Conservation (phyloP, 2,888 invertebrate species). For the Troides aeacus region DNA sequence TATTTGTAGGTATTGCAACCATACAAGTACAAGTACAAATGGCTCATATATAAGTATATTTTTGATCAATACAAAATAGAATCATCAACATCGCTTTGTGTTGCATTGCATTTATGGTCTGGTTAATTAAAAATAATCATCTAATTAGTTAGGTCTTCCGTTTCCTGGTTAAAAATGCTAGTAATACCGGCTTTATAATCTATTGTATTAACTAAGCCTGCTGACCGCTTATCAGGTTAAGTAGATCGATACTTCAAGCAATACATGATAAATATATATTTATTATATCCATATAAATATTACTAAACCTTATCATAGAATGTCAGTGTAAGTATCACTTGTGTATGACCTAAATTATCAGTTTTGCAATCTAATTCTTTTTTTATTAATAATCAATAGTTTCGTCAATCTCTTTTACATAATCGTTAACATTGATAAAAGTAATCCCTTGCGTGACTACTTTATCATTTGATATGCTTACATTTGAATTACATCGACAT, state of each 20-base stretch:
- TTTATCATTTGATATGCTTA: conserved; percentile 46
- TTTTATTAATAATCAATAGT: conserved; percentile 14
- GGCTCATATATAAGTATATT: too few relatives aligned
- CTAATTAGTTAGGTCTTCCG: too few relatives aligned
- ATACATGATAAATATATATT: neutral
- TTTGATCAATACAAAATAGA: too few relatives aligned
- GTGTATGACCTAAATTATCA: conserved; percentile 11
- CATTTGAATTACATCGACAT: conserved; percentile 19
- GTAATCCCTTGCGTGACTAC: conserved; percentile 51
- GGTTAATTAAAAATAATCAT: too few relatives aligned
- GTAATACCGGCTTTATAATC: neutral
- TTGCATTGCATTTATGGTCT: too few relatives aligned
- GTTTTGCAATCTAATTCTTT: neutral
- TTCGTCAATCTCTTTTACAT: conserved; percentile 25
- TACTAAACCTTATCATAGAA: conserved; percentile 3
- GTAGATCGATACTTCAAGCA: neutral
- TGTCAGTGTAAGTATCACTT: conserved; percentile 1
- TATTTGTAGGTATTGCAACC: too few relatives aligned
- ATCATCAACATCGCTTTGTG: too few relatives aligned
- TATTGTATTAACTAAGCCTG: neutral
- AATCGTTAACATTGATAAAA: conserved; percentile 37
- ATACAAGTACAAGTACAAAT: too few relatives aligned
- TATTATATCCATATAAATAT: conserved; percentile 1
- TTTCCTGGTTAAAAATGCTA: too few relatives aligned
- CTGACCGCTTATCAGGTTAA: neutral